Base-by-base conservation (phyloP, 1,140 invertebrate species). In the Drosophila sucinea region DNA sequence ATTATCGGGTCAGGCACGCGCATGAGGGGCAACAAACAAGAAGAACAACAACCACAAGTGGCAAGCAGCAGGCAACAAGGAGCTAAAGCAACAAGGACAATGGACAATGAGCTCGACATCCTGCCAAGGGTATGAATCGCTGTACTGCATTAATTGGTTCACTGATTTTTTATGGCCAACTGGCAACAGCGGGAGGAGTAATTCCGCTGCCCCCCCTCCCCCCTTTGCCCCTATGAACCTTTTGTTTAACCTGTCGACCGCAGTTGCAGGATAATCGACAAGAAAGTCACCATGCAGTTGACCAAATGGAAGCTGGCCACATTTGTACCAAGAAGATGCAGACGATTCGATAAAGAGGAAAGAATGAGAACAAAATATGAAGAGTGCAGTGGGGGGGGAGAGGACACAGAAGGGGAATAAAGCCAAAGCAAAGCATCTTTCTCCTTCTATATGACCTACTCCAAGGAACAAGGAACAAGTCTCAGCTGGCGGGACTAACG, bases 71-170 rank as follows among this genome's bases (percentile, higher is more conserved):
- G 51, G 1, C 23, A 32, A 23, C 33, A 56, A 70, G 7, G 33
- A 5, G 32, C 30, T 54, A n/a, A 4, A 57, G 38, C 4, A 44
- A 29, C 56, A 60, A 61, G 79, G 64, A 65, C 60, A 67, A 61
- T 51, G 77, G 73, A 84, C 77, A 89, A 77, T 79, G 79, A 83
- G 69, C 80, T 71, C 76, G 58, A 87, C 80, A 84, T 87, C 83
- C 83, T 87, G 82, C 55, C 64, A 35, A 57, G 35, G 33, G 51
- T 44, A 58, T 38, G 44, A 74, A 69, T 81, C 68, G 72, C 62
- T 58, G 84, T 65, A 68, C 56, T 79, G 71, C 70, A 86, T 89
- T 90, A 89, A 89, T 90, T 90, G 81, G 71, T 90, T 89, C 74
- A 90, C 65, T 90, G 81, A 81, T 90, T 90, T 81, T 70, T 77